A percentile compares a stretch with the other conserved stretches of the same genome.
phyloP scores from a whole-genome alignment of 2,888 invertebrate species.

The Tetheella fluctuosa region DNA sequence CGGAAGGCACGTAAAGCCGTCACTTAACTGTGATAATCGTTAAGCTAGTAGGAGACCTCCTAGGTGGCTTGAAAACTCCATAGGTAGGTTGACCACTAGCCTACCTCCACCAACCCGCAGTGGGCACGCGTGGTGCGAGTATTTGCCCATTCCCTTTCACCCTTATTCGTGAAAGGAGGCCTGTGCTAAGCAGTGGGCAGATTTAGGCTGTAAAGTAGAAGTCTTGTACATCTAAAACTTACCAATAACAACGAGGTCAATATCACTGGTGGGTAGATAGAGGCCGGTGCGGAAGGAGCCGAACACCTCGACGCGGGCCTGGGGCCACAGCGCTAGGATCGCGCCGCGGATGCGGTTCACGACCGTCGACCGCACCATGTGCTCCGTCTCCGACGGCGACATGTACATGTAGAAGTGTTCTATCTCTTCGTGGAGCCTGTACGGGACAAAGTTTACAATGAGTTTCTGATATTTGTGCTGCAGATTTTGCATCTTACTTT shows the following conservation, averaged over 20 bases:
- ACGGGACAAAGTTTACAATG: slow-evolving; percentile 18
- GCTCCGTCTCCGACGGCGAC: slow-evolving; percentile 96
- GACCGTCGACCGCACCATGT: slow-evolving; percentile 93
- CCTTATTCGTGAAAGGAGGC: no score
- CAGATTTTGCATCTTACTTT: no score
- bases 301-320: slow-evolving; percentile 98
- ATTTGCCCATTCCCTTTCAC: no score
- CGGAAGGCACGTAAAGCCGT: no score
- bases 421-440: slow-evolving; percentile 97
- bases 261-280: slow-evolving; percentile 97
- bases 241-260: slow-evolving; percentile 87
- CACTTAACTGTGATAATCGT: no score
- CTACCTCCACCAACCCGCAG: no score
- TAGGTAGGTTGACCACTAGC: no score
- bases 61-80: no score
- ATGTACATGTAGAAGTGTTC: slow-evolving; percentile 98
- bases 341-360: slow-evolving; percentile 94
- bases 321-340: slow-evolving; percentile 95
- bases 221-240: slow-evolving; percentile 24
- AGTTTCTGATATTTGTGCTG: no score
- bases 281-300: slow-evolving; percentile 98
- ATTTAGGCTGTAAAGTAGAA: neutral
- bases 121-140: no score
- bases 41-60: no score
- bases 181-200: no score